phyloP scores from a whole-genome alignment of 1,140 invertebrate genomes.

The Maniola jurtina region DNA sequence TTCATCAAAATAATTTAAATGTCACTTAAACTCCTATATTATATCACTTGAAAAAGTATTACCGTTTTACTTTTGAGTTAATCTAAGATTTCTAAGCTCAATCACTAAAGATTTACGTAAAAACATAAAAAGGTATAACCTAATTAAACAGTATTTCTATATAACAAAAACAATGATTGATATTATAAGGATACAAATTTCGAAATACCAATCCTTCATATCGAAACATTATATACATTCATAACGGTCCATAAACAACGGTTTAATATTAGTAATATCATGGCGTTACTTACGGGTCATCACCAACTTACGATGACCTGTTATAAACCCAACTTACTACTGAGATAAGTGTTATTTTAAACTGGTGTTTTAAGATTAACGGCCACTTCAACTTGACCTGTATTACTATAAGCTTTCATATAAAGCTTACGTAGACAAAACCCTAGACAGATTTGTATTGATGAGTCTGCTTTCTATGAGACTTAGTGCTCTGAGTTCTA shows the following conservation, averaged over 20 bases:
- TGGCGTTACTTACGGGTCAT: conserved; percentile 54
- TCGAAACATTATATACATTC: conserved; percentile 6
- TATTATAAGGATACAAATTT: neutral
- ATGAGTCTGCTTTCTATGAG: neutral
- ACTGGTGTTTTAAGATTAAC: conserved; percentile 36
- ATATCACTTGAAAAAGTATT: too few relatives aligned
- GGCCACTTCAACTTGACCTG: conserved; percentile 36
- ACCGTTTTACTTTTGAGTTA: too few relatives aligned
- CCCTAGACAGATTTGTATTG: neutral
- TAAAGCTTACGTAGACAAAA: neutral
- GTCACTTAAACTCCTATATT: too few relatives aligned
- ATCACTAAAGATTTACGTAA: too few relatives aligned
- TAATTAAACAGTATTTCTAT: too few relatives aligned
- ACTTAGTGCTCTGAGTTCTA: neutral
- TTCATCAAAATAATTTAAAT: too few relatives aligned
- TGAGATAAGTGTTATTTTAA: conserved; percentile 41
- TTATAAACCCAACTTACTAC: conserved; percentile 30
- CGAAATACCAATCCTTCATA: neutral
- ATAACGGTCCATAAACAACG: conserved; percentile 43
- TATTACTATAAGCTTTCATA: conserved; percentile 8
- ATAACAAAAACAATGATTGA: neutral
- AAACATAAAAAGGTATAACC: too few relatives aligned
- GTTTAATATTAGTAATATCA: conserved; percentile 46
- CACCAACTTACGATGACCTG: conserved; percentile 44
- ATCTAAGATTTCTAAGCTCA: too few relatives aligned